These are phyloP conservation scores for Drosophila arizonae DNA, from an alignment of 1,140 invertebrate genomes.

Conservation along the genomic window DNA sequence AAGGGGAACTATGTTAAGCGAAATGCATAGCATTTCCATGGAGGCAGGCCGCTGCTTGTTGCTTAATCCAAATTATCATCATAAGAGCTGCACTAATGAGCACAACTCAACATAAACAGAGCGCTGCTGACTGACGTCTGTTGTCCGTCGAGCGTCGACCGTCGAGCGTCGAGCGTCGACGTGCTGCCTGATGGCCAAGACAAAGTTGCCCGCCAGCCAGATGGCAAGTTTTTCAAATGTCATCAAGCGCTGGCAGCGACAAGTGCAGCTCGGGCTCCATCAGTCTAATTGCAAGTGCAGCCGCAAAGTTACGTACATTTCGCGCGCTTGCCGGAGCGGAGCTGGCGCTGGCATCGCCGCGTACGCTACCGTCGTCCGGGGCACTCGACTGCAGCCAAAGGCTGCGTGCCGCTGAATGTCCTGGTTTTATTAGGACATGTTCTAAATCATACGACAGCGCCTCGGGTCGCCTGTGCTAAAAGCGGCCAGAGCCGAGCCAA, in stretches of 20 bases:
- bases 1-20: too few species aligned
- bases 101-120: slow-evolving; percentile 46
- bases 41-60: background rate
- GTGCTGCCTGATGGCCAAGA: slow-evolving; percentile 25
- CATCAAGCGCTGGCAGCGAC: slow-evolving; percentile 27
- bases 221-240: slow-evolving; percentile 29
- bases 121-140: slow-evolving; percentile 28
- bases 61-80: slow-evolving; percentile 69
- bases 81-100: slow-evolving; percentile 69
- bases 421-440: slow-evolving; percentile 34
- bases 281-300: slow-evolving; percentile 46
- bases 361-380: slow-evolving; percentile 43
- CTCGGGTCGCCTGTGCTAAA: slow-evolving; percentile 23
- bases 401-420: slow-evolving; percentile 57
- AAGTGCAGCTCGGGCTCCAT: slow-evolving; percentile 59
- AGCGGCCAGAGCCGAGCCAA: slow-evolving; percentile 6
- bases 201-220: slow-evolving; percentile 31
- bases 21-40: too few species aligned
- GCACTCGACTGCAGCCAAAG: slow-evolving; percentile 18
- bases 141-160: background rate
- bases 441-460: slow-evolving; percentile 19
- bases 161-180: background rate
- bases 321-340: background rate
- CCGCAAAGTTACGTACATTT: slow-evolving; percentile 27
- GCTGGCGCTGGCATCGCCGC: slow-evolving; percentile 11